Evolutionary conservation across 1,140 invertebrate species (phyloP), one percentile per base, ranked within the genome.

Genomic region (Drosophila nasuta): DNA sequence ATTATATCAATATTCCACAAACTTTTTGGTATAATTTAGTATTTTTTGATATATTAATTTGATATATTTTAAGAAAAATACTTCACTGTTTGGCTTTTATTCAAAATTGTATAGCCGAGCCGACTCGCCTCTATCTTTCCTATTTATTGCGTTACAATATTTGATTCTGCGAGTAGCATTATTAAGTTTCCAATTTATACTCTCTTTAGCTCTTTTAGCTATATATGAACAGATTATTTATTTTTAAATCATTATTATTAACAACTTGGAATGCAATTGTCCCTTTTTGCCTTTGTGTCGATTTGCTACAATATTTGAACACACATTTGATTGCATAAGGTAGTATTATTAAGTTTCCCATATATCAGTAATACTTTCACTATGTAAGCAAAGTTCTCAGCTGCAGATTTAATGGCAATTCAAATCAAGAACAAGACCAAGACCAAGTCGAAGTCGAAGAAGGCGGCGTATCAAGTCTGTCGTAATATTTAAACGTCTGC

Each of bases 401-500:
- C 66, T 68, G 51, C 51, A 57, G 62, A 71, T 51, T 59, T 54
- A 69, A 75, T 63, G 66, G 30, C 66, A 69, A 25, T 67, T 75
- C 66, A 75, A 70, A 62, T 46, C 5, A 25, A 10, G 5, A 25
- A 13, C 28, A 35, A 52, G 15, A 45, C 8, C 11, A 48, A 45
- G 15, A 41, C n/a, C 41, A 45, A 68, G 46, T 35, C 41, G 1
- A 45, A 68, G 46, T 35, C 41, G 1, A 13, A 43, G 41, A 38
- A 7, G 35, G 35, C 35, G 62, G 45, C 66, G 48, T 54, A 68
- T 60, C 56, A 52, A 71, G 68, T 68, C 82, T 87, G 79, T 87
- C 82, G 79, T 77, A 83, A 80, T 88, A 77, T 88, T 88, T 88
- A 88, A 88, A 83, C 83, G 83, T 83, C 83, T 75, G 83, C 73